These are phyloP conservation scores for Tadarida brasiliensis DNA, from an alignment of 2,797 vertebrate genomes.

Conservation along the genomic window DNA sequence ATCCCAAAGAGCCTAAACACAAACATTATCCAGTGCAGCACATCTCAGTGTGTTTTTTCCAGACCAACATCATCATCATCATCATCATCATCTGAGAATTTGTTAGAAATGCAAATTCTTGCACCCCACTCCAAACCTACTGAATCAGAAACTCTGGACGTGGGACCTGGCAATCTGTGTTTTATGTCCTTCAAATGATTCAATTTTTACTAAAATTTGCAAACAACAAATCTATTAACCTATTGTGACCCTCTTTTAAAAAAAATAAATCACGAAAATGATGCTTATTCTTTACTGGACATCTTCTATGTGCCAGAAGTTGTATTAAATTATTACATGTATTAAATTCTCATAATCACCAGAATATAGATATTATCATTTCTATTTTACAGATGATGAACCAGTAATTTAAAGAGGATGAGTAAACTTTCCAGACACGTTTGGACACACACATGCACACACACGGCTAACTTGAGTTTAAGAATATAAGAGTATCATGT, in stretches of 20 bases:
- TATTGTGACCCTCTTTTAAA: neutral
- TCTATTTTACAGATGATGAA: neutral
- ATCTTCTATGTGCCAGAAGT: neutral
- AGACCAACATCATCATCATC: neutral
- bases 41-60: neutral
- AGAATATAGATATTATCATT: neutral
- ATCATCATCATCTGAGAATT: neutral
- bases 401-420: neutral
- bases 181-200: neutral
- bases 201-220: neutral
- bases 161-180: neutral
- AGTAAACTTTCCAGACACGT: neutral
- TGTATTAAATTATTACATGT: neutral
- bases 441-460: neutral
- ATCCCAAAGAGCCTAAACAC: neutral
- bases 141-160: neutral
- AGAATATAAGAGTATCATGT: neutral
- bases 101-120: neutral
- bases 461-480: neutral
- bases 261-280: neutral
- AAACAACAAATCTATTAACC: neutral
- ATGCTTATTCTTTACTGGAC: neutral
- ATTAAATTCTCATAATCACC: neutral
- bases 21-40: neutral
- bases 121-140: neutral